These are phyloP conservation scores for Helicolenus hilgendorfi DNA, from an alignment of 2,797 vertebrate genomes.

Conservation along the genomic window DNA sequence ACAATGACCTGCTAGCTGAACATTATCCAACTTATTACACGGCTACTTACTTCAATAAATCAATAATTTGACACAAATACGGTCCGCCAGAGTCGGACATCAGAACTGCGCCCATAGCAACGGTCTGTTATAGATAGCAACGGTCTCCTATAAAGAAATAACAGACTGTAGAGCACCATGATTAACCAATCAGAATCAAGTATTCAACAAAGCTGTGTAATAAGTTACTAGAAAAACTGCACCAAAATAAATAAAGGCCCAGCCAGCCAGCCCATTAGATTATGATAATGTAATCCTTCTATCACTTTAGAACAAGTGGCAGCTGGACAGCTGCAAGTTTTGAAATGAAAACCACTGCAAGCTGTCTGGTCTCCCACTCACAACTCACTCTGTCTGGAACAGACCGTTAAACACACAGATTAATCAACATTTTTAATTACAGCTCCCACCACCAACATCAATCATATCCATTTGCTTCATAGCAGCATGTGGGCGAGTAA, in stretches of 20 bases:
- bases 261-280: not conserved
- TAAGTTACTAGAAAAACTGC: not conserved
- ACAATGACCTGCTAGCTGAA: too few species aligned
- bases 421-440: slow-evolving; percentile 33
- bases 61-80: too few species aligned
- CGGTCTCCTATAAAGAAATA: too few species aligned
- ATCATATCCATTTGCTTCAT: slow-evolving; percentile 31
- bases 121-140: too few species aligned
- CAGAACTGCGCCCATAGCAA: too few species aligned
- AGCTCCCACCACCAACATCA: slow-evolving; percentile 24
- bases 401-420: slow-evolving; percentile 1
- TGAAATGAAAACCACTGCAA: slow-evolving; percentile 39
- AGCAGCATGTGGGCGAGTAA: slow-evolving; percentile 28
- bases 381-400: slow-evolving; percentile 30
- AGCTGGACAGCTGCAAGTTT: slow-evolving; percentile 5
- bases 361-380: slow-evolving; percentile 59
- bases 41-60: too few species aligned
- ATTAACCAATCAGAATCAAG: too few species aligned
- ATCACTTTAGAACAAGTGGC: not conserved
- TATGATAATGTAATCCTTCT: not conserved
- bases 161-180: too few species aligned
- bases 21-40: too few species aligned
- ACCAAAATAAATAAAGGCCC: not conserved
- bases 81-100: rapidly evolving
- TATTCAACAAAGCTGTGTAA: too few species aligned